Evolutionary conservation across 2,888 invertebrate species (phyloP), one percentile per base, ranked within the genome.

Genomic region (Athripsodes cinereus): DNA sequence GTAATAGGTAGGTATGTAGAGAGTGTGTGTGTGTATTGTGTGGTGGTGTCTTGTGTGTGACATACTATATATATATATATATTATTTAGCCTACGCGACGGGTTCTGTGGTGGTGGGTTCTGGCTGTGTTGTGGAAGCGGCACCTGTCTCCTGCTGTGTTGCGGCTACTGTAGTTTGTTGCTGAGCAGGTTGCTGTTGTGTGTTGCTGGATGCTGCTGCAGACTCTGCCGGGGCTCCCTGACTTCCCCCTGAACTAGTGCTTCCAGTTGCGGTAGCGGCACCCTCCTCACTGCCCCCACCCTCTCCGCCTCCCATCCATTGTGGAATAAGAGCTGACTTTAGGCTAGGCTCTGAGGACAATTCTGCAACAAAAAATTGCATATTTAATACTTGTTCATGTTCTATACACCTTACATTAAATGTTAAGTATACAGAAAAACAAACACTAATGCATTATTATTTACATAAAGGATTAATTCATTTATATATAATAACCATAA

Each of bases 251-350:
- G 53, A 26, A 21, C 48, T 46, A 20, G 53, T 49, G 22, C 49
- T 34, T n/a, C 44, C 57, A 0, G 57, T 34, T 3, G 52, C 60
- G n/a, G 51, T 58, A 16, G 52, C 56, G 3, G 51, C 54, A 26
- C 53, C 49, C 13, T 16, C 61, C 47, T 47, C 58, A 46, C 10
- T 53, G 11, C 26, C 31, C 19, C 34, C 34, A 34, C 35, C 53
- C 1, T 40, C 52, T 19, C 52, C 58, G 2, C 52, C 57, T 21
- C 53, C 60, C 58, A 63, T 58, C 63, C 63, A 61, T n/a, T 58
- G 50, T 2, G 63, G 63, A 31, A 63, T 59, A 49, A 63, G 51
- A 44, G 57, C 52, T 11, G 58, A 34, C 40, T 61, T 61, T 22
- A 63, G 52, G 19, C 51, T 51, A 1, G 59, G 59, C 44, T 63